These are phyloP conservation scores for Mesorhabditis sp. DNA, from an alignment of 2,888 invertebrate species.

Conservation along the genomic window DNA sequence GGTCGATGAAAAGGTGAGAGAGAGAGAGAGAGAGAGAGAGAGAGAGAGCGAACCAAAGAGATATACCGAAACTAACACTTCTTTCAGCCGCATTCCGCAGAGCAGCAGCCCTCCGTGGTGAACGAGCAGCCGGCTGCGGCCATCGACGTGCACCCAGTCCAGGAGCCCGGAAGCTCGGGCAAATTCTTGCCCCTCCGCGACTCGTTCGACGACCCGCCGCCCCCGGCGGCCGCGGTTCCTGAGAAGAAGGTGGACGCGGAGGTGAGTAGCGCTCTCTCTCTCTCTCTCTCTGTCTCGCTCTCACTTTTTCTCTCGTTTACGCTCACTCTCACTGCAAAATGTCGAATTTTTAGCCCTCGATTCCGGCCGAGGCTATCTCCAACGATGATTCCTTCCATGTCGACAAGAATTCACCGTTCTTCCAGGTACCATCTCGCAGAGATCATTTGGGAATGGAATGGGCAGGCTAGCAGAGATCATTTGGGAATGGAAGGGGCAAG, in stretches of 20 bases:
- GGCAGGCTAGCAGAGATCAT: too few relatives aligned
- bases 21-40: too few relatives aligned
- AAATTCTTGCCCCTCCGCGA: not conserved
- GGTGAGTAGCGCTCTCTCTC: not conserved
- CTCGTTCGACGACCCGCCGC: not conserved
- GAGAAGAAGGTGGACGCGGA: not conserved
- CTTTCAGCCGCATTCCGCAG: not conserved
- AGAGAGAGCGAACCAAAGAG: too few relatives aligned
- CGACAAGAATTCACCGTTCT: conserved; percentile 5
- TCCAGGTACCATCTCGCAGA: not conserved
- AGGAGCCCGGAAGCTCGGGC: not conserved
- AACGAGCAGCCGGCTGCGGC: conserved; percentile 2
- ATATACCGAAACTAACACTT: too few relatives aligned
- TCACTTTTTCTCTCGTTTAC: too few relatives aligned
- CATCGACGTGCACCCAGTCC: not conserved
- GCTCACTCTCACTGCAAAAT: not conserved
- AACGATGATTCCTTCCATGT: not conserved
- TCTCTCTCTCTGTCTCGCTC: too few relatives aligned
- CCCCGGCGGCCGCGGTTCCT: not conserved
- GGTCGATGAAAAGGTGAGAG: conserved; percentile 10
- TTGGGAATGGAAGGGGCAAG: too few relatives aligned
- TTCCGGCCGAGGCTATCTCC: not conserved
- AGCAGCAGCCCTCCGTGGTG: not conserved
- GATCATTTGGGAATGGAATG: too few relatives aligned
- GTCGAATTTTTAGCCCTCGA: not conserved